Conservation (phyloP, 2,797 vertebrate genomes). For the Apogon hyalosoma region DNA sequence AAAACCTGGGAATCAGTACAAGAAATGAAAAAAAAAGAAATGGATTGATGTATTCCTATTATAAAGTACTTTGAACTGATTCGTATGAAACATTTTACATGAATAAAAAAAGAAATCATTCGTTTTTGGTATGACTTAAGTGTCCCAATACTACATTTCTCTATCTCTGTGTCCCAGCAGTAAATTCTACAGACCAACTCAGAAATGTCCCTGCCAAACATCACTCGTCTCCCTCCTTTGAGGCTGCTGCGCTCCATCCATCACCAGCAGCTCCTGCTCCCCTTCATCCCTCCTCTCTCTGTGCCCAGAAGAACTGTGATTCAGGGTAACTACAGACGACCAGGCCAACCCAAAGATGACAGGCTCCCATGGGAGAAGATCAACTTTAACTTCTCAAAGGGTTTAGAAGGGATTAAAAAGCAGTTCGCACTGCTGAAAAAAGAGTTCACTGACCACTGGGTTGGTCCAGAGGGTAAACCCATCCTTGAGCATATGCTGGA, state of each 20-base stretch:
- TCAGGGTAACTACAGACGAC: slow-evolving; percentile 84
- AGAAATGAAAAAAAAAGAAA: no score
- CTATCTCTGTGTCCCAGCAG: slow-evolving; percentile 34
- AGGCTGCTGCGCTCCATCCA: slow-evolving; percentile 56
- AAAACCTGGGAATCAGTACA: no score
- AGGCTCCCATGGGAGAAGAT: slow-evolving; percentile 80
- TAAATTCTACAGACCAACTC: slow-evolving; percentile 14
- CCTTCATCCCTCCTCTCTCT: slow-evolving; percentile 20
- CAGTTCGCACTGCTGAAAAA: slow-evolving; percentile 85
- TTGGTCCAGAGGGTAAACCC: slow-evolving; percentile 84
- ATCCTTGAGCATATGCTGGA: slow-evolving; percentile 84
- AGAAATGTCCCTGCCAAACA: slow-evolving; percentile 63
- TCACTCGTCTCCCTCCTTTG: slow-evolving; percentile 43
- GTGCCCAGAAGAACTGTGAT: slow-evolving; percentile 52
- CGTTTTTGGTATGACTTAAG: background rate
- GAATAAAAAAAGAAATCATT: background rate
- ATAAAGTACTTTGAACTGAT: no score
- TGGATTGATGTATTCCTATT: no score
- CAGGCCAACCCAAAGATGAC: slow-evolving; percentile 80
- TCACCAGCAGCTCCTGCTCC: slow-evolving; percentile 33
- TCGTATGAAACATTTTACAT: background rate
- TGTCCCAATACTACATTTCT: slow-evolving; percentile 2
- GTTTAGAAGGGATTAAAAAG: slow-evolving; percentile 84
- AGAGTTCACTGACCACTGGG: slow-evolving; percentile 78
- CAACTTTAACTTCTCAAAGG: slow-evolving; percentile 85